phyloP scores from a whole-genome alignment of 2,113 vertebrate species.

The Nesospiza acunhae region DNA sequence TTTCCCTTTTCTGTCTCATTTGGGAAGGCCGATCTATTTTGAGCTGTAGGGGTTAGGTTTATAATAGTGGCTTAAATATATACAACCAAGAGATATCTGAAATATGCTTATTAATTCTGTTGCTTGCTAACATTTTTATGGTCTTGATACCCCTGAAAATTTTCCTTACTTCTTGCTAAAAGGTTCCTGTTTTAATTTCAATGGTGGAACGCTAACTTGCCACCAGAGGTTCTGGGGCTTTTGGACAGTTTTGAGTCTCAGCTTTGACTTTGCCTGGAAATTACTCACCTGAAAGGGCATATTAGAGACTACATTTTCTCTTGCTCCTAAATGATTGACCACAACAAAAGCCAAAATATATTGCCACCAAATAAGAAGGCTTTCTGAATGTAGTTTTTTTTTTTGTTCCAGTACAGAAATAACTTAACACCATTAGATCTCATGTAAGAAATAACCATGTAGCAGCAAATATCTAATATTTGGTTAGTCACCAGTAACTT shows the following conservation, averaged over 20 bases:
- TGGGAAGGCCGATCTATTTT: neutral
- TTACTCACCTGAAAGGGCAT: neutral
- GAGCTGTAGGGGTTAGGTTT: neutral
- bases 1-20: neutral
- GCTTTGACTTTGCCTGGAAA: neutral
- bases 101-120: neutral
- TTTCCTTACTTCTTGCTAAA: neutral
- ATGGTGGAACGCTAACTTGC: neutral
- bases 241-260: neutral
- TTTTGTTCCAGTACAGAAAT: neutral
- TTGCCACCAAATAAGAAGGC: neutral
- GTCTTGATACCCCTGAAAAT: neutral
- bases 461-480: neutral
- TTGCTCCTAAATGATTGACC: neutral
- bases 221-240: neutral
- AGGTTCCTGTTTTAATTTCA: neutral
- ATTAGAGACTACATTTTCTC: neutral
- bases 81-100: neutral
- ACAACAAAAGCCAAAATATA: neutral
- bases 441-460: neutral
- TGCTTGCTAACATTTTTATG: neutral
- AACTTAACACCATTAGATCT: neutral
- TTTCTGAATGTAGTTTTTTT: neutral
- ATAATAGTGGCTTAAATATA: neutral
- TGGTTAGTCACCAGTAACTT: neutral